Conservation (phyloP, 2,888 invertebrate genomes). For the Branchellion lobata region DNA sequence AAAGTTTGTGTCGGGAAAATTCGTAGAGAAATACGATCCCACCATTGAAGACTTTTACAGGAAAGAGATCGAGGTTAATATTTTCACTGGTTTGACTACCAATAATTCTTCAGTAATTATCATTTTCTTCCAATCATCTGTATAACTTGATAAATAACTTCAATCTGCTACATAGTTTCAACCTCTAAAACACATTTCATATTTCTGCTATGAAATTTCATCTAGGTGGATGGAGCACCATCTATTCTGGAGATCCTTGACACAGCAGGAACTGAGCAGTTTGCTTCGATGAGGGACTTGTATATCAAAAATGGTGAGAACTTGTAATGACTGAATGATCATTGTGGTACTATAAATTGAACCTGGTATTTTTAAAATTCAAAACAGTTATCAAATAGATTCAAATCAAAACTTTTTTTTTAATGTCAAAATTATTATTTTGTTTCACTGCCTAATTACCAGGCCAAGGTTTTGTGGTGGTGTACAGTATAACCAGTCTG, state of each 20-base stretch:
- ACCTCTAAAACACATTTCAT: too few species aligned
- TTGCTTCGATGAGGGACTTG: slow-evolving; percentile 98
- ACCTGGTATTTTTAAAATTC: too few species aligned
- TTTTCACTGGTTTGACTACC: background rate
- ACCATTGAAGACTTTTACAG: slow-evolving; percentile 50
- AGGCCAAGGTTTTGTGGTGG: slow-evolving; percentile 69
- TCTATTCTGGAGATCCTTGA: slow-evolving; percentile 98
- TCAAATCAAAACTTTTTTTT: too few species aligned
- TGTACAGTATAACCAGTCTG: slow-evolving; percentile 97
- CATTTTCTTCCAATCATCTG: too few species aligned
- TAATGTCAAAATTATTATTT: background rate
- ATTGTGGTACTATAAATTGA: too few species aligned
- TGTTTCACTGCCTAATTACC: too few species aligned
- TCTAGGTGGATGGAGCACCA: slow-evolving; percentile 82
- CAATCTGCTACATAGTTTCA: background rate
- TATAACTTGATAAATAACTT: background rate
- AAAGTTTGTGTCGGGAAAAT: slow-evolving; percentile 42
- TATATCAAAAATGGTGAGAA: slow-evolving; percentile 97
- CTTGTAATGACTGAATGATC: too few species aligned
- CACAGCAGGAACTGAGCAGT: slow-evolving; percentile 98
- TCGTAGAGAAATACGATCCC: slow-evolving; percentile 48
- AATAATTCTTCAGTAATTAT: too few species aligned
- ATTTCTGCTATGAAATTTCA: too few species aligned
- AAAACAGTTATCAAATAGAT: too few species aligned
- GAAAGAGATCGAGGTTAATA: slow-evolving; percentile 46